Percentiles rank a stretch among this genome's conserved stretches.
phyloP scores from a whole-genome alignment of 2,797 vertebrate species.

The Crenuchus spilurus region DNA sequence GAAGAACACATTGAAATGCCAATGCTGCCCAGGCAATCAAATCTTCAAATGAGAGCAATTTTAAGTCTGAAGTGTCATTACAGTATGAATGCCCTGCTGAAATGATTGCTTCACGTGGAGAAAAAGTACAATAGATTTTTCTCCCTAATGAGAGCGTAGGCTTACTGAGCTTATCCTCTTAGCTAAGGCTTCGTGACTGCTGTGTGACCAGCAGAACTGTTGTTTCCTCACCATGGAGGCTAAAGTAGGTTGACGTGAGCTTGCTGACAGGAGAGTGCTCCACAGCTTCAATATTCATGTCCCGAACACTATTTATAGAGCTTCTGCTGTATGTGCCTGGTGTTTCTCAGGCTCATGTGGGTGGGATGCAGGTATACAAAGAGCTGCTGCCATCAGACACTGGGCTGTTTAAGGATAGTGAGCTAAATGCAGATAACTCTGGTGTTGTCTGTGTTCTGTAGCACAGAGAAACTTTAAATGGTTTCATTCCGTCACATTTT shows the following conservation, averaged over 20 bases:
- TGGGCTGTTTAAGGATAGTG: conserved; percentile 20
- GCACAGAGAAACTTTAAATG: background rate
- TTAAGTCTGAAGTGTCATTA: conserved; percentile 1
- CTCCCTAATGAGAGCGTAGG: background rate
- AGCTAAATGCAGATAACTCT: background rate
- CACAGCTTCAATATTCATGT: conserved; percentile 52
- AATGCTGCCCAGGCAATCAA: background rate
- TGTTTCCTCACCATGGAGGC: background rate
- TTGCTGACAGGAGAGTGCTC: conserved; percentile 19
- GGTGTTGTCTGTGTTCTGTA: background rate
- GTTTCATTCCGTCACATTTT: background rate
- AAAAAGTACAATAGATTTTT: background rate
- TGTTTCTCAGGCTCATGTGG: conserved; percentile 23
- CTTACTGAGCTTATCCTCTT: background rate
- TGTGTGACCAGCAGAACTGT: background rate
- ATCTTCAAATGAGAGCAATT: background rate
- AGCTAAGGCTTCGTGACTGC: background rate
- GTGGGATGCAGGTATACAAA: conserved; percentile 29
- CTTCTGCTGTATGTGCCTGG: conserved; percentile 19
- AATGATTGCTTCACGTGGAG: background rate
- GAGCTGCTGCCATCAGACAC: conserved; percentile 12
- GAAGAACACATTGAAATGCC: background rate
- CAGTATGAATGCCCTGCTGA: background rate
- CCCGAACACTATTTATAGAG: conserved; percentile 47
- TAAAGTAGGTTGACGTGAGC: conserved; percentile 29